phyloP scores from a whole-genome alignment of 2,113 vertebrate genomes.

The Stegostoma tigrinum region DNA sequence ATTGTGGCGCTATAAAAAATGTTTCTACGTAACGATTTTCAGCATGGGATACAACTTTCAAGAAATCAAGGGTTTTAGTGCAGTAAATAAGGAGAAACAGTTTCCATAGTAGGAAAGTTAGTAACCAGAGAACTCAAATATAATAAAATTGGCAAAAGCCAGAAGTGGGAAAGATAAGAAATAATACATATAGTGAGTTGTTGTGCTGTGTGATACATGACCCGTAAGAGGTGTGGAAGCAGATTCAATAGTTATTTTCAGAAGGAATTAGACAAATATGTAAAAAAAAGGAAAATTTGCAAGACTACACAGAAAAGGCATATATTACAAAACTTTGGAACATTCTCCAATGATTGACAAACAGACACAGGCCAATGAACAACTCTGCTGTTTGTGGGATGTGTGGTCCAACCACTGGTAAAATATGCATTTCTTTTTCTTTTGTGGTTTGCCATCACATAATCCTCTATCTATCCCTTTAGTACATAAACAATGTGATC shows the following conservation, averaged over 20 bases:
- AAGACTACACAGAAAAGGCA: neutral
- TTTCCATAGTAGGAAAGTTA: too few species aligned
- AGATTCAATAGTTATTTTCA: neutral
- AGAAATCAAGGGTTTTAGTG: neutral
- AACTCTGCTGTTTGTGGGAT: neutral
- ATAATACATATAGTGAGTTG: neutral
- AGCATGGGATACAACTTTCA: neutral
- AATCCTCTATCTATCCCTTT: neutral
- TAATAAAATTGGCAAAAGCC: neutral
- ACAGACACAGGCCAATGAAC: neutral
- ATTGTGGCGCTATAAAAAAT: neutral
- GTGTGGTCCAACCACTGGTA: constrained; percentile 2
- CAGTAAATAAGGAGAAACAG: neutral
- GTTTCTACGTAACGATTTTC: neutral
- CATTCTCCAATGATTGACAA: neutral
- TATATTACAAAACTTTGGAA: too few species aligned
- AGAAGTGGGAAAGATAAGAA: neutral
- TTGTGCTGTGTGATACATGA: neutral
- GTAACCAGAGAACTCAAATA: neutral
- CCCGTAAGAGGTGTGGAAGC: neutral
- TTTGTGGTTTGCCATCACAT: neutral
- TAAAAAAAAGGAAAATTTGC: neutral
- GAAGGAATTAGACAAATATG: neutral
- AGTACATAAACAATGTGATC: neutral
- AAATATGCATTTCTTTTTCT: neutral